Evolutionary conservation across 2,113 vertebrate species (phyloP), one percentile per base, ranked within the genome.

Genomic region (Thunnus thynnus): DNA sequence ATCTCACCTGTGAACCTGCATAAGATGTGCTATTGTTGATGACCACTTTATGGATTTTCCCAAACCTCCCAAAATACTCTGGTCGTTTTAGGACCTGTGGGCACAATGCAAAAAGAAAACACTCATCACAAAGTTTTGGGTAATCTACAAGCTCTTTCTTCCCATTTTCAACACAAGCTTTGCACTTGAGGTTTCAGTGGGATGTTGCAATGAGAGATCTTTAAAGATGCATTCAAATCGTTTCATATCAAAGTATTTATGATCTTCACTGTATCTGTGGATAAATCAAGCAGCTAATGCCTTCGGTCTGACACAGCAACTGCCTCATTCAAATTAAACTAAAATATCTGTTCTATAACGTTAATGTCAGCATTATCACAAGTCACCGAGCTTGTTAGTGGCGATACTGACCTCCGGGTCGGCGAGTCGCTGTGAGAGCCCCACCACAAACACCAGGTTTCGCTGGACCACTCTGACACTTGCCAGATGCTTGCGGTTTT

Each of bases 21-120:
- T 99, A 99, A 82, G 98, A 99, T 85, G 98, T 99, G 94, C 98
- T 99, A 95, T 99, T 99, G 95, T 99, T 99, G 93, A 99, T 99
- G 83, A 99, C 98, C 93, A 99, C 98, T 97, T 99, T 99, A 94
- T 99, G 98, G 94, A 99, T 99, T 97, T 99, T 99, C 88, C 98
- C 98, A 93, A 99, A 99, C 94, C 98, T 99, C 80, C 98, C 98
- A 96, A 99, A 99, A 96, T 99, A 99, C 91, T 99, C 98, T 88
- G 97, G 98, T 92, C 98, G 96, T 95, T 99, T 99, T 94, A 99
- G 96, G 94, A 99, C 97, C 98, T 99, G 89, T 44, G 22, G 52
- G 25, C 16, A 92, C 55, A 94, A 84, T 55, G 72, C 32, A 92
- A 88, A 69, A 22, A 60, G 10, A 25, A 25, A 36, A n/a, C 52